These are phyloP conservation scores for Barbus barbus DNA, from an alignment of 2,113 vertebrate genomes.

Conservation along the genomic window DNA sequence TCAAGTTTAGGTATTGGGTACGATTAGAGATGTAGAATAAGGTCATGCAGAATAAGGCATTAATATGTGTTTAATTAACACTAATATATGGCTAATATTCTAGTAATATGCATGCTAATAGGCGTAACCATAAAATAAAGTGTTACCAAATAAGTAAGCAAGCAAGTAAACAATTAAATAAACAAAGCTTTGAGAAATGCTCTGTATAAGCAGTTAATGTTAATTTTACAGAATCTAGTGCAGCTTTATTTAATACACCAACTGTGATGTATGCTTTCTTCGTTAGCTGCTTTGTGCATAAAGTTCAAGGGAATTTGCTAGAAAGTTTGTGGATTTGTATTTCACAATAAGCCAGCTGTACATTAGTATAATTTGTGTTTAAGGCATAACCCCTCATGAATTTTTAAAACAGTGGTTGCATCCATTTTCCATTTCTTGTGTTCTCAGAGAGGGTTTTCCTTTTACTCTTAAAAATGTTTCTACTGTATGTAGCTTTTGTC, in stretches of 20 bases:
- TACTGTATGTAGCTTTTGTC: neutral
- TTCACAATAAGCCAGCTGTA: neutral
- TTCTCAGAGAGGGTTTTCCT: neutral
- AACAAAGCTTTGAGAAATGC: too few species aligned
- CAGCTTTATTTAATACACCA: neutral
- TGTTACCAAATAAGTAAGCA: too few species aligned
- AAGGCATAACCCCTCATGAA: neutral
- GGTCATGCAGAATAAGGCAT: too few species aligned
- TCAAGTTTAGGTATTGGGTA: too few species aligned
- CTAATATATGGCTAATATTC: too few species aligned
- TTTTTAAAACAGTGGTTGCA: neutral
- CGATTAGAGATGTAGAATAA: too few species aligned
- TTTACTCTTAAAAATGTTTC: neutral
- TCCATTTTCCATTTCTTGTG: neutral
- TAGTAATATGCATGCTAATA: too few species aligned
- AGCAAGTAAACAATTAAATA: too few species aligned
- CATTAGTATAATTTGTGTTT: neutral
- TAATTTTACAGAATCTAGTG: neutral
- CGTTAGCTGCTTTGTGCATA: neutral
- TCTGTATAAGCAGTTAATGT: too few species aligned
- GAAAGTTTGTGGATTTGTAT: slow-evolving; percentile 9
- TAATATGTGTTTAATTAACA: too few species aligned
- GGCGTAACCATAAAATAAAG: too few species aligned
- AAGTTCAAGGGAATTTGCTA: neutral
- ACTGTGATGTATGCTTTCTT: neutral